Conservation (phyloP, 1,140 invertebrate genomes). For the Gerris buenoi region DNA sequence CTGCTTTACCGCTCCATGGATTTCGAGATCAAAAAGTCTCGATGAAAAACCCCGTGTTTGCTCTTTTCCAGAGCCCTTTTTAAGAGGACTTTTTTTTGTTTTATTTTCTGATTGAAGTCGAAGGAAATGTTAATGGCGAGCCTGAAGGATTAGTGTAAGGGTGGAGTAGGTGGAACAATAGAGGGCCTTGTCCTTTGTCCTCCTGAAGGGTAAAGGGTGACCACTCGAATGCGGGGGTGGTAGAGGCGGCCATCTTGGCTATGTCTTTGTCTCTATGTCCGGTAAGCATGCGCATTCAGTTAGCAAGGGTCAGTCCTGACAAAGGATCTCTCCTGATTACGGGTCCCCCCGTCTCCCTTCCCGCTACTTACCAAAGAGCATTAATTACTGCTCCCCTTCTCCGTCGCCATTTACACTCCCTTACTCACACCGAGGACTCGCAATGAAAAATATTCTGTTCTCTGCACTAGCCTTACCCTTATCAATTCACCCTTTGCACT, state of each 20-base stretch:
- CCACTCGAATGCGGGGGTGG: background rate
- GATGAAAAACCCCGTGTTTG: background rate
- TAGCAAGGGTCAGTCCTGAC: background rate
- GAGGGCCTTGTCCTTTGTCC: background rate
- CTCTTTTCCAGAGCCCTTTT: background rate
- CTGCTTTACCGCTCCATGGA: background rate
- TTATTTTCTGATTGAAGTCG: background rate
- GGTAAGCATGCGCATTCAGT: background rate
- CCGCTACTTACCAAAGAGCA: background rate
- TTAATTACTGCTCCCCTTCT: background rate
- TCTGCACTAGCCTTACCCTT: no score
- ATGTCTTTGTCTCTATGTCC: background rate
- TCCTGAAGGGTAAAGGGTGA: background rate
- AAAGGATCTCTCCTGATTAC: background rate
- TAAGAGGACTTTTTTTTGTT: background rate
- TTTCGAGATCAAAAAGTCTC: background rate
- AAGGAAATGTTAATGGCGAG: background rate
- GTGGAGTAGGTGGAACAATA: background rate
- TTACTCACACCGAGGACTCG: no score
- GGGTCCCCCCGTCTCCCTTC: background rate
- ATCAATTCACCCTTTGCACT: no score
- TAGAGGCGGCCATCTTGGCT: background rate
- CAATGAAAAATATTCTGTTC: no score
- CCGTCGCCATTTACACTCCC: background rate
- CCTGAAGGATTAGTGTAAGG: background rate